A percentile compares a stretch with the other conserved stretches of the same genome.
These are phyloP conservation scores for Drosophila ezoana DNA, from an alignment of 2,888 invertebrate genomes.

Conservation along the genomic window DNA sequence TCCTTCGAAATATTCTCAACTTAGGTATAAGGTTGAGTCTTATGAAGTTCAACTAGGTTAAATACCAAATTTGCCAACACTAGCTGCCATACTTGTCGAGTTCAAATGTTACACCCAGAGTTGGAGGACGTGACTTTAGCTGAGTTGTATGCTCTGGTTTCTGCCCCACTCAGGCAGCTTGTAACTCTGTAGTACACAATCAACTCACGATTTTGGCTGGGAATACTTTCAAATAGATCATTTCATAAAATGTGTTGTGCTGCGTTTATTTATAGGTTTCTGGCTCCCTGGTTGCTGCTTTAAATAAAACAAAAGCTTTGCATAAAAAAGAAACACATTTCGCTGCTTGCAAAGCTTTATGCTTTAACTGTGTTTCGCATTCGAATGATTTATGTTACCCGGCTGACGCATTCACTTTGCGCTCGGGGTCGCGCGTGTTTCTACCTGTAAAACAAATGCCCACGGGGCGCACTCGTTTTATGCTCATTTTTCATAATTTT, in stretches of 20 bases:
- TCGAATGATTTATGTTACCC: constrained; percentile 77
- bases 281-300: constrained; percentile 38
- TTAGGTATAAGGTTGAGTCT: too few species aligned
- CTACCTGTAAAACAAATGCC: constrained; percentile 44
- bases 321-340: constrained; percentile 31
- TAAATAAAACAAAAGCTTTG: constrained; percentile 20
- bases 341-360: constrained; percentile 57
- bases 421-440: constrained; percentile 12
- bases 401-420: constrained; percentile 68
- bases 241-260: neutral
- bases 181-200: neutral
- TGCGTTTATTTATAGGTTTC: constrained; percentile 29
- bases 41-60: too few species aligned
- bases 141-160: neutral
- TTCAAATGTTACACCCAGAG: neutral
- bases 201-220: neutral
- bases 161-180: neutral
- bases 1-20: too few species aligned
- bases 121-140: neutral
- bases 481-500: constrained; percentile 76
- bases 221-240: constrained; percentile 22
- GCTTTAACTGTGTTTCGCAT: constrained; percentile 78
- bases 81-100: too few species aligned
- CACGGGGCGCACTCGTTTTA: constrained; percentile 45
- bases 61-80: too few species aligned